These are phyloP conservation scores for Saturnia pavonia DNA, from an alignment of 2,888 invertebrate species.

Conservation along the genomic window DNA sequence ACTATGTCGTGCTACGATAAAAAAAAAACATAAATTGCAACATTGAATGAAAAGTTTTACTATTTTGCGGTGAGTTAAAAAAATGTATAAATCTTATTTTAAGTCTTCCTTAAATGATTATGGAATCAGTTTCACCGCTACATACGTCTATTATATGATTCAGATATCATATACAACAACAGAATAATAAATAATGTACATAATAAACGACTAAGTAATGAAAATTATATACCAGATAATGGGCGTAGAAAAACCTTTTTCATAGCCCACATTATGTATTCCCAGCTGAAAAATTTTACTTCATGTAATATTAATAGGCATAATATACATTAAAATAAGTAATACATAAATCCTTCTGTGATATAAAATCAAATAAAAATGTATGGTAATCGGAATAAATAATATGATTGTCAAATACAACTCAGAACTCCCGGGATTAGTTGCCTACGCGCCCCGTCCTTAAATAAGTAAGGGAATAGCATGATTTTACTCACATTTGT, in stretches of 20 bases:
- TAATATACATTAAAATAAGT: constrained; percentile 1
- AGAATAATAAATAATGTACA: neutral
- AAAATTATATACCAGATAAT: neutral
- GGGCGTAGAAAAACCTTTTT: neutral
- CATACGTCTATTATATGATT: neutral
- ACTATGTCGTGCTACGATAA: no score
- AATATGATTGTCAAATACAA: constrained; percentile 27
- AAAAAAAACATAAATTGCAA: no score
- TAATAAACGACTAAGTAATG: no score
- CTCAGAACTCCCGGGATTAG: constrained; percentile 31
- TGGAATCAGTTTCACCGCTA: neutral
- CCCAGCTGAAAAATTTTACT: neutral
- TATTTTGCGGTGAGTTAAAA: no score
- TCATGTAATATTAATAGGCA: neutral
- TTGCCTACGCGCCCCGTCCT: constrained; percentile 23
- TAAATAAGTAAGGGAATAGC: constrained; percentile 39
- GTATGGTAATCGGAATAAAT: constrained; percentile 28
- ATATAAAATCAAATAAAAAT: constrained; percentile 26
- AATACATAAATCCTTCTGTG: constrained; percentile 12
- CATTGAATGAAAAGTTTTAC: no score
- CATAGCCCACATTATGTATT: neutral
- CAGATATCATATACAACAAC: neutral
- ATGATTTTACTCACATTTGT: constrained; percentile 37
- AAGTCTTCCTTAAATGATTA: no score
- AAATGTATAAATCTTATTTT: no score